Evolutionary conservation across 2,113 vertebrate species (phyloP), one percentile per base, ranked within the genome.

Genomic region (Chaetodon trifascialis): DNA sequence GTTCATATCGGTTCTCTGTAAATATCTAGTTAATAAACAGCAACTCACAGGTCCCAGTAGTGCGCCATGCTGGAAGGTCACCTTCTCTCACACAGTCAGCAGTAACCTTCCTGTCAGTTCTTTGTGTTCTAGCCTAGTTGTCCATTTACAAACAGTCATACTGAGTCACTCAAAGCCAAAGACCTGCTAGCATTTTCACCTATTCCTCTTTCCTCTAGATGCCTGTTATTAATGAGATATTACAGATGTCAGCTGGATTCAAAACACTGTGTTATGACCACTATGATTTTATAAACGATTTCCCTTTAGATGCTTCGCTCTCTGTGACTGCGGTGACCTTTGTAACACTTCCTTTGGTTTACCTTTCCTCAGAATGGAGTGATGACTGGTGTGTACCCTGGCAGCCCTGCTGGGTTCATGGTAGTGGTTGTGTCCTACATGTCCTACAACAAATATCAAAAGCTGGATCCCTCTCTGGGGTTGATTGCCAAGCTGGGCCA

Each of bases 321-420:
- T 21, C 3, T 71, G 16, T 68, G 60, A 60, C 23, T 15, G 40
- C 5, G 16, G 17, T 84, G 59, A 66, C 8, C 4, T 47, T 47
- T 62, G 36, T 82, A 17, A 82, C 23, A 15, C 52, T 77, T 6
- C 7, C 0, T 59, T 76, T 82, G 56, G 2, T 68, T 19, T 54
- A 23, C n/a, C 10, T 76, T 82, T 88, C 25, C 38, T 8, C 92
- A 99, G 98, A 99, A 99, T 74, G 98, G 98, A 70, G 95, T 99
- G 60, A 97, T 99, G 95, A 99, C 97, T 0, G 98, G 98, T 0
- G 98, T 99, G 83, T 99, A 98, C 84, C 98, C 98, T 0, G 97
- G 97, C 7, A 99, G 97, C 83, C 98, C 98, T 11, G 95, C 93
- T 58, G 99, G 98, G 17, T 98, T 98, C 94, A 89, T 98, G 46